Percentiles rank a stretch among this genome's conserved stretches.
phyloP scores from a whole-genome alignment of 2,888 invertebrate species.

The Stenolophus ochropezus region DNA sequence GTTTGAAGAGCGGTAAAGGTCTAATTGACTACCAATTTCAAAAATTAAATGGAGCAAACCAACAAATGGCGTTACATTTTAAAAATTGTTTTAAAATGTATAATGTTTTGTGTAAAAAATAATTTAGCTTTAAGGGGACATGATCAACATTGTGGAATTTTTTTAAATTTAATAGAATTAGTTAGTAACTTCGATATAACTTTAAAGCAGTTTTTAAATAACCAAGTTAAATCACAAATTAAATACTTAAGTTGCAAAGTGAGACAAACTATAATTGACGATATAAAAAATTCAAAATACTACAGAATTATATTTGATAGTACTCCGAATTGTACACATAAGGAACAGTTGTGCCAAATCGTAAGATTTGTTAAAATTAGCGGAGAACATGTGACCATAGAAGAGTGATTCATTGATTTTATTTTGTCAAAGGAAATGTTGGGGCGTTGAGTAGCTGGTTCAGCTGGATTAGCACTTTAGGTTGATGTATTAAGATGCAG shows the following conservation, averaged over 20 bases:
- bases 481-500: too few relatives aligned
- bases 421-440: slow-evolving; percentile 10
- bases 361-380: slow-evolving; percentile 1
- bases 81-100: slow-evolving; percentile 6
- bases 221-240: slow-evolving; percentile 29
- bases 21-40: slow-evolving; percentile 9
- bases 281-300: slow-evolving; percentile 24
- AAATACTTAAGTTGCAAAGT: slow-evolving; percentile 52
- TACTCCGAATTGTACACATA: slow-evolving; percentile 23
- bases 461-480: too few relatives aligned
- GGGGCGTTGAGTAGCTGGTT: too few relatives aligned
- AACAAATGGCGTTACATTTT: slow-evolving; percentile 23
- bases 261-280: slow-evolving; percentile 16
- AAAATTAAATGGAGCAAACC: neutral
- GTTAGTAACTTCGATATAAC: slow-evolving; percentile 42
- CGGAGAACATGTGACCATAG: neutral
- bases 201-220: slow-evolving; percentile 41
- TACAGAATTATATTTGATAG: slow-evolving; percentile 61
- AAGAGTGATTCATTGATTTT: slow-evolving; percentile 33
- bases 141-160: neutral
- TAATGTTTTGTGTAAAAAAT: too few relatives aligned
- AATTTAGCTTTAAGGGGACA: neutral
- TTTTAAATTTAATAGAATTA: slow-evolving; percentile 41
- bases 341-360: slow-evolving; percentile 41
- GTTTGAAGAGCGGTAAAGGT: neutral